A percentile compares a stretch with the other conserved stretches of the same genome.
Conservation (phyloP, 2,797 vertebrate genomes). For the Pangasius krempfi region DNA sequence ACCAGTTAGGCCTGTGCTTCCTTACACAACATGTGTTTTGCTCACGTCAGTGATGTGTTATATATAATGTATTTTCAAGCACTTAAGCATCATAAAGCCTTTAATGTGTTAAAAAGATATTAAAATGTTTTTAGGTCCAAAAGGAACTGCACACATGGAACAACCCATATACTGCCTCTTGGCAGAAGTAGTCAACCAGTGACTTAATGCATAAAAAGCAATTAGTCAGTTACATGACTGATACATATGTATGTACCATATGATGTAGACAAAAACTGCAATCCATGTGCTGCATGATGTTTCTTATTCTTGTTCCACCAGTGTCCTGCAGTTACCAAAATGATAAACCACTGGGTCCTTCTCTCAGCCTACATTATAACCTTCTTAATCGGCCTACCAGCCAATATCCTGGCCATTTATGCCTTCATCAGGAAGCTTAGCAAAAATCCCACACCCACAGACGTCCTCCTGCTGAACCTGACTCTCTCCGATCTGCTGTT, state of each 20-base stretch:
- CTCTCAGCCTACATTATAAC: conserved; percentile 73
- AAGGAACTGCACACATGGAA: neutral
- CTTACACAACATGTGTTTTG: neutral
- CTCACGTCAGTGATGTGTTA: neutral
- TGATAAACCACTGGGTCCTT: conserved; percentile 53
- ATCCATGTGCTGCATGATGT: conserved; percentile 17
- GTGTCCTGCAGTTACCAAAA: neutral
- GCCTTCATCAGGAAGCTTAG: conserved; percentile 72
- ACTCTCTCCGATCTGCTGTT: conserved; percentile 80
- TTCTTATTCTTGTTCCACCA: conserved; percentile 7
- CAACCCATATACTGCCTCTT: neutral
- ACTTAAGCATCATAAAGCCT: neutral
- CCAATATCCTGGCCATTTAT: conserved; percentile 77
- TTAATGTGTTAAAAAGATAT: neutral
- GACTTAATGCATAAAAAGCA: neutral
- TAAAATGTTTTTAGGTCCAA: neutral
- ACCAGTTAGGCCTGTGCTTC: neutral
- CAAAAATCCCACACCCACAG: conserved; percentile 63
- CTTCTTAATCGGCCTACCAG: conserved; percentile 77
- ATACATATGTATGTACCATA: neutral
- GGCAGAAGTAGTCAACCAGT: neutral
- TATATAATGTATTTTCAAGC: neutral
- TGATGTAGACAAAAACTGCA: neutral
- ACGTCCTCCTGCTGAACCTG: conserved; percentile 81
- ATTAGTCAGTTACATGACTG: neutral